Percentiles rank a stretch among this genome's conserved stretches.
These are phyloP conservation scores for Orussus abietinus DNA, from an alignment of 1,140 invertebrate genomes.

Conservation along the genomic window DNA sequence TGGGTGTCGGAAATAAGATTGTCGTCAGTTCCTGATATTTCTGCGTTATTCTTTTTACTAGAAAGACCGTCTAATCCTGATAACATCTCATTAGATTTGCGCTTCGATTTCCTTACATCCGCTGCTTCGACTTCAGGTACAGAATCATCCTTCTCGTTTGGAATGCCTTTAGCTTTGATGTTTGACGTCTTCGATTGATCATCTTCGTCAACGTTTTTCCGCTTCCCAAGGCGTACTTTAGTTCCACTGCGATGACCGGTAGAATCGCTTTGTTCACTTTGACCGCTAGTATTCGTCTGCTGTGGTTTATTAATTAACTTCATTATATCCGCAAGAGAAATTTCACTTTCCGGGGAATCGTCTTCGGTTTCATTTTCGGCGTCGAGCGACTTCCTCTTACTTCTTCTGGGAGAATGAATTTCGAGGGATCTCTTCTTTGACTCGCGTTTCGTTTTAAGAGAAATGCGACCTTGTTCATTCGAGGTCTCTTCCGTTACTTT, in stretches of 20 bases:
- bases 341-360: conserved; percentile 16
- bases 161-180: background rate
- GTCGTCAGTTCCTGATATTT: too few relatives aligned
- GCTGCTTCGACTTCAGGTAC: too few relatives aligned
- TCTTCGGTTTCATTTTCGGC: conserved; percentile 7
- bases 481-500: conserved; percentile 13
- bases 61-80: too few relatives aligned
- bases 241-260: background rate
- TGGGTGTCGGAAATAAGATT: too few relatives aligned
- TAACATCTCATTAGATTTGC: too few relatives aligned
- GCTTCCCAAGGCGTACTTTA: conserved; percentile 19
- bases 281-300: conserved; percentile 7
- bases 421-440: conserved; percentile 22
- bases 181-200: conserved; percentile 1
- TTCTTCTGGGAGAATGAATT: conserved; percentile 22
- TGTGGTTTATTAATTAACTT: conserved; percentile 26
- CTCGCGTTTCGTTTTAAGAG: too few relatives aligned
- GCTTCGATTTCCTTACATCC: too few relatives aligned
- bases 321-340: conserved; percentile 29
- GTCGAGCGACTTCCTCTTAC: conserved; percentile 27
- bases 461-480: too few relatives aligned
- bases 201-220: conserved; percentile 24
- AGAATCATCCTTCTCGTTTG: too few relatives aligned
- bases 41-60: too few relatives aligned
- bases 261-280: conserved; percentile 1